These are phyloP conservation scores for Trachops cirrhosus DNA, from an alignment of 2,797 vertebrate genomes.

Conservation along the genomic window DNA sequence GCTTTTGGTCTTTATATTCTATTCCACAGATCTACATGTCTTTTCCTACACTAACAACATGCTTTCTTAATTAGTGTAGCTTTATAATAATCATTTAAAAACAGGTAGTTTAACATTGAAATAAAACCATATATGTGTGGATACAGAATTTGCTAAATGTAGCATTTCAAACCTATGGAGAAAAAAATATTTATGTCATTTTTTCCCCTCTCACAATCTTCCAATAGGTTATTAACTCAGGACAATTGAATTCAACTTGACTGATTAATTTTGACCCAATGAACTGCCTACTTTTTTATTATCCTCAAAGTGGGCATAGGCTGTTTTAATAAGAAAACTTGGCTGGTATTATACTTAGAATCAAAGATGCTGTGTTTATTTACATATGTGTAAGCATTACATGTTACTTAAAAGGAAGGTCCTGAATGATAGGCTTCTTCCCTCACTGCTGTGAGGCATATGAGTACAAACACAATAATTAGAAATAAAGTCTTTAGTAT, in stretches of 20 bases:
- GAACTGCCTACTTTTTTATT: not conserved
- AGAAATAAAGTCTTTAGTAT: not conserved
- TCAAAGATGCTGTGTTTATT: not conserved
- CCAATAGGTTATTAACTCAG: not conserved
- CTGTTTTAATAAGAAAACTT: not conserved
- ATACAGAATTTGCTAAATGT: not conserved
- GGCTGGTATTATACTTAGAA: not conserved
- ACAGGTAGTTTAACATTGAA: not conserved
- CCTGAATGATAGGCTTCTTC: not conserved
- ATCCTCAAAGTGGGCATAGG: not conserved
- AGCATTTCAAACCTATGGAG: not conserved
- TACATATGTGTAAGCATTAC: not conserved
- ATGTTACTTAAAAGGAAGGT: not conserved
- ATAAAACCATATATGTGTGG: not conserved
- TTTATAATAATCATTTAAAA: not conserved
- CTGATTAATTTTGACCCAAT: not conserved
- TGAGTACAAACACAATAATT: not conserved
- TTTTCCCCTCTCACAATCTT: not conserved
- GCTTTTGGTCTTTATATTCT: not conserved
- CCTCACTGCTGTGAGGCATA: not conserved
- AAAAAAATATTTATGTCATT: not conserved
- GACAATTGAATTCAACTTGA: not conserved
- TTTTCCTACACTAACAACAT: not conserved
- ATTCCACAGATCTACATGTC: not conserved
- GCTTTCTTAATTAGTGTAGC: not conserved